phyloP scores from a whole-genome alignment of 2,113 vertebrate species.

The Serinus canaria region DNA sequence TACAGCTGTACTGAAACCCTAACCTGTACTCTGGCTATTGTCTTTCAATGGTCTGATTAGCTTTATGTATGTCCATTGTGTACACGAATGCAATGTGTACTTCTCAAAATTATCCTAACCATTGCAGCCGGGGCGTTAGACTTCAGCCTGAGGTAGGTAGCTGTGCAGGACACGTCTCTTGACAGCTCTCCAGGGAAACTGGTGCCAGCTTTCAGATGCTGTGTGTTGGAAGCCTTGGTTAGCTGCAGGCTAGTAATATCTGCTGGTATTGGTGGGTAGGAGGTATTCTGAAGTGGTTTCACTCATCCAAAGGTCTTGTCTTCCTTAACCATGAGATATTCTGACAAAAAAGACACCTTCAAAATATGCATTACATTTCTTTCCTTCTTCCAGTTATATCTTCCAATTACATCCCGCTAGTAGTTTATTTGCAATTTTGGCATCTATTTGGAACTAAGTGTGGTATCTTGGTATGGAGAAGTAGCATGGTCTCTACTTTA shows the following conservation, averaged over 20 bases:
- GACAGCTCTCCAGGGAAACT: neutral
- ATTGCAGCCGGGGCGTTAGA: neutral
- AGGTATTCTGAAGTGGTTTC: neutral
- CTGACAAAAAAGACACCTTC: neutral
- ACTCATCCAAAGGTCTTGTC: neutral
- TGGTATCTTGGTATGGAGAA: neutral
- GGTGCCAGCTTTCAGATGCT: neutral
- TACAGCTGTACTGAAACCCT: neutral
- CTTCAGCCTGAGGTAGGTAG: neutral
- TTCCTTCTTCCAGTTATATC: neutral
- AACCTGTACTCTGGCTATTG: neutral
- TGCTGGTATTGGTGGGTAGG: neutral
- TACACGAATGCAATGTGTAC: rapidly evolving
- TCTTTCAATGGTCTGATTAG: neutral
- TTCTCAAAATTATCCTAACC: neutral
- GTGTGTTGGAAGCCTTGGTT: neutral
- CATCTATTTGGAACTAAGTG: neutral
- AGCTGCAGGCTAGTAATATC: neutral
- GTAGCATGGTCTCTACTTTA: neutral
- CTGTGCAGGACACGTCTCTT: rapidly evolving
- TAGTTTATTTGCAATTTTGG: neutral
- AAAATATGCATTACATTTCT: neutral
- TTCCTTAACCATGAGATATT: neutral
- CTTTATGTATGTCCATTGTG: neutral
- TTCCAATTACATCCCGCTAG: neutral